A percentile compares a stretch with the other conserved stretches of the same genome.
Conservation (phyloP, 2,797 vertebrate species). For the Crypturellus tataupa region DNA sequence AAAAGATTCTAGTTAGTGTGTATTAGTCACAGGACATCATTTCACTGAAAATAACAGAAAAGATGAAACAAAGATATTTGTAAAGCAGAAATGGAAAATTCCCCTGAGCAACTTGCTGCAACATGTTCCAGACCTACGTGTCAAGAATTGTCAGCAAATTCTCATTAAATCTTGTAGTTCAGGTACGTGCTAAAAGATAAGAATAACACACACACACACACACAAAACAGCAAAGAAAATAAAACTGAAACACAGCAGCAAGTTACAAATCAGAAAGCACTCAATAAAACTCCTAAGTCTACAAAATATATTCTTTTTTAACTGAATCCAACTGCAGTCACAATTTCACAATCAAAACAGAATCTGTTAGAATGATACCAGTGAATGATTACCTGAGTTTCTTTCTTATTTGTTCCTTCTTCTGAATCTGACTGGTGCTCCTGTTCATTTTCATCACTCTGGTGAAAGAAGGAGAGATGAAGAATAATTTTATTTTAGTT, state of each 20-base stretch:
- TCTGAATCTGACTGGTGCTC: slow-evolving; percentile 93
- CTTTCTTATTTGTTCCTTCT: slow-evolving; percentile 92
- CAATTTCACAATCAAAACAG: background rate
- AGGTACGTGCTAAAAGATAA: background rate
- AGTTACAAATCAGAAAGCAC: background rate
- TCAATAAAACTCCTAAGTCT: background rate
- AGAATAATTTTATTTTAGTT: too few relatives aligned
- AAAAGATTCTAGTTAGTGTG: background rate
- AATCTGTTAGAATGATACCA: background rate
- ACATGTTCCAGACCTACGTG: background rate
- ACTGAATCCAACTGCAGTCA: background rate
- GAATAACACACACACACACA: background rate
- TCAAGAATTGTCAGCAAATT: background rate
- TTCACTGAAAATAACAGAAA: background rate
- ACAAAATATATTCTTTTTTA: background rate
- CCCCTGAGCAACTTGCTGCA: background rate
- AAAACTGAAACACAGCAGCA: background rate
- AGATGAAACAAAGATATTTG: background rate
- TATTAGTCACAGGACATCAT: background rate
- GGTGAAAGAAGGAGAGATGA: background rate
- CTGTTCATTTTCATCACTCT: slow-evolving; percentile 97
- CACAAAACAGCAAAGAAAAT: background rate
- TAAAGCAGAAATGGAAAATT: background rate
- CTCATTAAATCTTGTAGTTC: background rate
- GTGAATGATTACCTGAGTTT: slow-evolving; percentile 86